A percentile compares a stretch with the other conserved stretches of the same genome.
These are phyloP conservation scores for Fragum whitleyi DNA, from an alignment of 2,888 invertebrate genomes.

Conservation along the genomic window DNA sequence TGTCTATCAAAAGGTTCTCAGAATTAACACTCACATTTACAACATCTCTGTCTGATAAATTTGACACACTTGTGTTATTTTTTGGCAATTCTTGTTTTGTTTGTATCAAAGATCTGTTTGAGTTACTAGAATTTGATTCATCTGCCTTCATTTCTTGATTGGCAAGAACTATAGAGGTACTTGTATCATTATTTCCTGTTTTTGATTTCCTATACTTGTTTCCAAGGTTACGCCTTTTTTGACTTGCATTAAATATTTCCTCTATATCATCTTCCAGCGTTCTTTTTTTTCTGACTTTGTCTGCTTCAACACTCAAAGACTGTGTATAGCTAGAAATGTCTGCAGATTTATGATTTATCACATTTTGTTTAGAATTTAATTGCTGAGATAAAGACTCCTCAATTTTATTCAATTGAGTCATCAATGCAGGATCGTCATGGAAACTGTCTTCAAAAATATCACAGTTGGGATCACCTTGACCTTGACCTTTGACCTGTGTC, in stretches of 20 bases:
- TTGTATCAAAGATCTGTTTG: not conserved
- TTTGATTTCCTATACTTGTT: not conserved
- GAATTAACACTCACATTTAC: not conserved
- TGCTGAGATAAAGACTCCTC: not conserved
- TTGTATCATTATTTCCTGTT: not conserved
- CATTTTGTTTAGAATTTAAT: not conserved
- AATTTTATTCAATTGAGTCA: conserved; percentile 15
- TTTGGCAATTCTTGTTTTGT: not conserved
- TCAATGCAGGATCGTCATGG: conserved; percentile 20
- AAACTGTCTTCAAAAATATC: conserved; percentile 62
- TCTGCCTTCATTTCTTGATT: not conserved
- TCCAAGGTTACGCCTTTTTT: conserved; percentile 28
- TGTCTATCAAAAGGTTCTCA: not conserved
- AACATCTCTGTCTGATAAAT: not conserved
- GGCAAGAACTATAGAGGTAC: not conserved
- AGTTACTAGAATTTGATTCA: not conserved
- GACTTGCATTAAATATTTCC: conserved; percentile 38
- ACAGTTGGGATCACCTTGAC: conserved; percentile 30
- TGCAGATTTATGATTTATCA: not conserved
- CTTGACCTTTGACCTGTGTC: conserved; percentile 6
- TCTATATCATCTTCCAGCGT: conserved; percentile 53
- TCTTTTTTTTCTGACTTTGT: conserved; percentile 4
- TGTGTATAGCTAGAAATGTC: conserved; percentile 50
- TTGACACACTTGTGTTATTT: not conserved
- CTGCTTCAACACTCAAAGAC: conserved; percentile 19